phyloP scores from a whole-genome alignment of 1,140 invertebrate genomes.

The Drosophila arawakana region DNA sequence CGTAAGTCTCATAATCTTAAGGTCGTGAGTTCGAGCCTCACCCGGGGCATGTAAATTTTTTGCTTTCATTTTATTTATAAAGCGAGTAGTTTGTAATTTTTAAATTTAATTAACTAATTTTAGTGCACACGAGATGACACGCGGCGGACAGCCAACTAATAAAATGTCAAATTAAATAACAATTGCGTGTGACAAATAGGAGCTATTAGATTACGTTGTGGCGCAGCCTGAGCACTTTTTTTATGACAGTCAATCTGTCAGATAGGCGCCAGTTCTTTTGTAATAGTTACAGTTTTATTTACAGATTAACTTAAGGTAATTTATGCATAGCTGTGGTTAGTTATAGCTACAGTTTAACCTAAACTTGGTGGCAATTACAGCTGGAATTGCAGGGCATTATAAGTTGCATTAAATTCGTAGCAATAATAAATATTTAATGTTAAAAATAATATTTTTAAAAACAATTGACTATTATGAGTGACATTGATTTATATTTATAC shows the following conservation, averaged over 20 bases:
- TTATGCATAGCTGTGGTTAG: slow-evolving; percentile 21
- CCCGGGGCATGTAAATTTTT: slow-evolving; percentile 91
- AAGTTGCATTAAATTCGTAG: slow-evolving; percentile 47
- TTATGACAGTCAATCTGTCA: slow-evolving; percentile 32
- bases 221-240: slow-evolving; percentile 9
- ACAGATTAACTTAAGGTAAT: slow-evolving; percentile 23
- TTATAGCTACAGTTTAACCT: slow-evolving; percentile 51
- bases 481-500: no score
- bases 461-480: no score
- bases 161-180: slow-evolving; percentile 60
- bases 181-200: slow-evolving; percentile 51
- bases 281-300: slow-evolving; percentile 45
- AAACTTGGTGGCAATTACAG: slow-evolving; percentile 23
- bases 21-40: slow-evolving; percentile 98
- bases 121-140: neutral
- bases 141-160: slow-evolving; percentile 9
- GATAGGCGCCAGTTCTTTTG: slow-evolving; percentile 16
- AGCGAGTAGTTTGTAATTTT: neutral
- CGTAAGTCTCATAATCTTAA: slow-evolving; percentile 99
- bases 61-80: slow-evolving; percentile 14
- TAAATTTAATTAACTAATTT: slow-evolving; percentile 9
- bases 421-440: no score
- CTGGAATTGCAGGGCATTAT: slow-evolving; percentile 56
- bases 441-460: no score
- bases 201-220: slow-evolving; percentile 29